Evolutionary conservation across 1,140 invertebrate species (phyloP).

Genomic region (Archivesica marissinica): DNA sequence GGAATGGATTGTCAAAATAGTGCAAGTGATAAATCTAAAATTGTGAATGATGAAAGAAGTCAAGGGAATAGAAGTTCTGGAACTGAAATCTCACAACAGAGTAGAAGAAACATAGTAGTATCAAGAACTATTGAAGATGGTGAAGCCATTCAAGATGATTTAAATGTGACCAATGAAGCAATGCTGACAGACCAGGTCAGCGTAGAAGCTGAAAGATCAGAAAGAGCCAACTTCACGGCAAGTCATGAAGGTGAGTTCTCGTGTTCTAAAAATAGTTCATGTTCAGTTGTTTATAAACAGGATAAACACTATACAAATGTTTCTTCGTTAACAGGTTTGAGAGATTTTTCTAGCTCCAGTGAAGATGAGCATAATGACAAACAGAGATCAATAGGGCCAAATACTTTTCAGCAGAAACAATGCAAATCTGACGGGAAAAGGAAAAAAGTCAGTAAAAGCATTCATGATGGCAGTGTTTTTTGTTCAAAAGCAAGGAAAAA

Average conservation of each 20-base stretch:
- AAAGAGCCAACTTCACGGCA: not conserved
- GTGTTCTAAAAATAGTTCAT: not conserved
- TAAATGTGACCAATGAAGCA: not conserved
- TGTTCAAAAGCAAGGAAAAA: constrained; percentile 65
- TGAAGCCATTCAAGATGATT: not conserved
- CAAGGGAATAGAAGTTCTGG: not conserved
- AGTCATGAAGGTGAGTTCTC: constrained; percentile 2
- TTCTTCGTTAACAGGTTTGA: constrained; percentile 45
- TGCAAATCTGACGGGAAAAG: constrained; percentile 31
- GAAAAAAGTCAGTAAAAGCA: constrained; percentile 61
- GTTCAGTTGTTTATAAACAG: not conserved
- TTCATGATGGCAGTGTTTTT: constrained; percentile 73
- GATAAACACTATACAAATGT: not conserved
- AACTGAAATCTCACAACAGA: too few relatives aligned
- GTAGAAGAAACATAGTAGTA: too few relatives aligned
- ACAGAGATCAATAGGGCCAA: not conserved
- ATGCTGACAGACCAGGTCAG: not conserved
- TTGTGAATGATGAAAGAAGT: not conserved
- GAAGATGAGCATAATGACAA: constrained; percentile 16
- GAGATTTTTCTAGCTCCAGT: constrained; percentile 50
- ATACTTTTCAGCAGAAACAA: constrained; percentile 2
- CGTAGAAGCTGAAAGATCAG: not conserved
- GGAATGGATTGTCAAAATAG: not conserved
- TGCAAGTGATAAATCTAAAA: not conserved
- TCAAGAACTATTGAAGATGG: not conserved